Conservation (phyloP, 2,797 vertebrate species). For the Siniperca obscura region DNA sequence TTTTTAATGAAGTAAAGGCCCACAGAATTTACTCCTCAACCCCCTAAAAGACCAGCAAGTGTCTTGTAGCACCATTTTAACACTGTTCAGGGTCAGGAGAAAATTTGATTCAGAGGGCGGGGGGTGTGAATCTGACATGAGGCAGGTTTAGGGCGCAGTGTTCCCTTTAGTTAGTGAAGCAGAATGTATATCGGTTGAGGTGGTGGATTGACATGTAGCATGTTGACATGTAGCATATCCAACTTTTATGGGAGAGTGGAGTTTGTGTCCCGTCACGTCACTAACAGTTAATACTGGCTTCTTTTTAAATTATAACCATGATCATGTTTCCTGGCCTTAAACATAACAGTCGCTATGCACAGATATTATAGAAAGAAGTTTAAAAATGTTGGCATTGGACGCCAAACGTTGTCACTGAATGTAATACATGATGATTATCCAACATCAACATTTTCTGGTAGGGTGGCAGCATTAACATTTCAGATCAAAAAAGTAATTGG, state of each 20-base stretch:
- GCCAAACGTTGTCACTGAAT: not conserved
- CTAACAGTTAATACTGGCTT: not conserved
- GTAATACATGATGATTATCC: not conserved
- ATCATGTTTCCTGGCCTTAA: not conserved
- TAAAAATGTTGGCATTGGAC: too few species aligned
- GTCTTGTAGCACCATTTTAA: slow-evolving; percentile 39
- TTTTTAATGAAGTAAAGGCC: slow-evolving; percentile 39
- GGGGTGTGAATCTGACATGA: slow-evolving; percentile 55
- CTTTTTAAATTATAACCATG: not conserved
- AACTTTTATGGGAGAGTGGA: not conserved
- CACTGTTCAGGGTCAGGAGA: slow-evolving; percentile 50
- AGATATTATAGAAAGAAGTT: not conserved
- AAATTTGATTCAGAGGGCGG: slow-evolving; percentile 31
- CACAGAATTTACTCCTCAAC: slow-evolving; percentile 32
- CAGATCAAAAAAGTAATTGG: not conserved
- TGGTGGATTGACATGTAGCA: not conserved
- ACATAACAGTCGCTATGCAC: not conserved
- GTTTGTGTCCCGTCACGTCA: not conserved
- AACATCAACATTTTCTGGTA: not conserved
- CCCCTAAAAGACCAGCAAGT: slow-evolving; percentile 22
- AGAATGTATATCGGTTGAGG: not conserved
- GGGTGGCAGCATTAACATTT: not conserved
- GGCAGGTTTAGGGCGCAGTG: slow-evolving; percentile 36
- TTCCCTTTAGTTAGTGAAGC: not conserved
- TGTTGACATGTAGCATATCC: not conserved